Conservation (phyloP, 2,113 vertebrate species). For the Polypterus senegalus region DNA sequence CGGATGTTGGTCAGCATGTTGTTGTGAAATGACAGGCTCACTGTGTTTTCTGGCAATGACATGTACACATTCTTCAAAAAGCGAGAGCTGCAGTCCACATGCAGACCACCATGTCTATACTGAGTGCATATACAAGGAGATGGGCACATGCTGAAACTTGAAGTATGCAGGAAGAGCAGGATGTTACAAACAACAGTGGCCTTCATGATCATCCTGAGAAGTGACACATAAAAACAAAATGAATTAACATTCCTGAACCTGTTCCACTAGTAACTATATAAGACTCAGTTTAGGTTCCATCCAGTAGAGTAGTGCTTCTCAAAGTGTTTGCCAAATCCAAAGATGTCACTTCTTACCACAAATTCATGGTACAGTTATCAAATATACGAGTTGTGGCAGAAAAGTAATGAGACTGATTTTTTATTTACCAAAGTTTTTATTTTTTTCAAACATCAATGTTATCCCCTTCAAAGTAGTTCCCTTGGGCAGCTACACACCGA, state of each 20-base stretch:
- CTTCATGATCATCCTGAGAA: slow-evolving; percentile 2
- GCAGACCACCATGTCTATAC: slow-evolving; percentile 19
- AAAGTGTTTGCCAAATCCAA: too few species aligned
- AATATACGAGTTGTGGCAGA: too few species aligned
- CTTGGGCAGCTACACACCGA: too few species aligned
- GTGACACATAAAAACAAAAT: neutral
- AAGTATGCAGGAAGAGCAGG: slow-evolving; percentile 10
- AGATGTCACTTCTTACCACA: too few species aligned
- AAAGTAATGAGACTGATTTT: too few species aligned
- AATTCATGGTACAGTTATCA: too few species aligned
- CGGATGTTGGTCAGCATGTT: slow-evolving; percentile 21
- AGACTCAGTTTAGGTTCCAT: too few species aligned
- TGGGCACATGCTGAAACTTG: slow-evolving; percentile 26
- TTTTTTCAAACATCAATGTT: too few species aligned
- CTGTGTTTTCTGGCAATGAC: slow-evolving; percentile 23
- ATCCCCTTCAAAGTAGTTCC: too few species aligned
- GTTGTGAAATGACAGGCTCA: slow-evolving; percentile 21
- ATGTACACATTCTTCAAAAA: slow-evolving; percentile 33
- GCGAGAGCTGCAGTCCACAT: slow-evolving; percentile 33
- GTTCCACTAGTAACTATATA: too few species aligned
- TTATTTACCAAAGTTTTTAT: too few species aligned
- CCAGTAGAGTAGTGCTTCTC: too few species aligned
- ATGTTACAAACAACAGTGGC: slow-evolving; percentile 3
- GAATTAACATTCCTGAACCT: neutral
- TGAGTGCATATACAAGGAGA: slow-evolving; percentile 27